Conservation (phyloP, 2,888 invertebrate genomes). For the Polymixis lichenea region DNA sequence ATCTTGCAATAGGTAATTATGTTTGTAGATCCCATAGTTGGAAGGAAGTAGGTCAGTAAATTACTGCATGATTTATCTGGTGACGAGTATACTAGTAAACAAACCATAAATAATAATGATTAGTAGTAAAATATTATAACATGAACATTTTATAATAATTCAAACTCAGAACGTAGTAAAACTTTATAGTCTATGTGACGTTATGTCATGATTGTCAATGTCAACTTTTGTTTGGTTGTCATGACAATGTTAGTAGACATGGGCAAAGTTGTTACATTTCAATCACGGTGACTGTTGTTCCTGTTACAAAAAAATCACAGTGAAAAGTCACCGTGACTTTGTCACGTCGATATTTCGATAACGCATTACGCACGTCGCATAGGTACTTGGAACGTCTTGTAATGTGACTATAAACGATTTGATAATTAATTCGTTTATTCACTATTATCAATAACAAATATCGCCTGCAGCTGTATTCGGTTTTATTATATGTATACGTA, state of each 20-base stretch:
- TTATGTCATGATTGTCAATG: slow-evolving; percentile 30
- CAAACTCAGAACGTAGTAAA: slow-evolving; percentile 25
- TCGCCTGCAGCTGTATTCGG: too few relatives aligned
- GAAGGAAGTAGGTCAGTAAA: neutral
- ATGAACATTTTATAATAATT: slow-evolving; percentile 16
- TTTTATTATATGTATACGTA: too few relatives aligned
- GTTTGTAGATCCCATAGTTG: slow-evolving; percentile 21
- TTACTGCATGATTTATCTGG: slow-evolving; percentile 4
- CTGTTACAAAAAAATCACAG: too few relatives aligned
- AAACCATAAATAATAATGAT: slow-evolving; percentile 31
- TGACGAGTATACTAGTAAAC: slow-evolving; percentile 8
- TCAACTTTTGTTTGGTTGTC: slow-evolving; percentile 20
- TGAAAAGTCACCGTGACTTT: too few relatives aligned
- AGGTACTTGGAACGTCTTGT: too few relatives aligned
- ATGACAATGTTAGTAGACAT: neutral
- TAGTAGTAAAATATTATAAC: slow-evolving; percentile 38
- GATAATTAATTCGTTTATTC: too few relatives aligned
- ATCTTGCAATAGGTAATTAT: neutral
- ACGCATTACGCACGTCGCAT: too few relatives aligned
- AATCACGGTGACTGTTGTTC: too few relatives aligned
- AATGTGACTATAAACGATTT: too few relatives aligned
- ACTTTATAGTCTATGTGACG: neutral
- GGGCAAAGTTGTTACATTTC: too few relatives aligned
- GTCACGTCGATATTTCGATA: too few relatives aligned
- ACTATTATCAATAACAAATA: too few relatives aligned